Conservation (phyloP, 2,888 invertebrate species). For the Busseola fusca region DNA sequence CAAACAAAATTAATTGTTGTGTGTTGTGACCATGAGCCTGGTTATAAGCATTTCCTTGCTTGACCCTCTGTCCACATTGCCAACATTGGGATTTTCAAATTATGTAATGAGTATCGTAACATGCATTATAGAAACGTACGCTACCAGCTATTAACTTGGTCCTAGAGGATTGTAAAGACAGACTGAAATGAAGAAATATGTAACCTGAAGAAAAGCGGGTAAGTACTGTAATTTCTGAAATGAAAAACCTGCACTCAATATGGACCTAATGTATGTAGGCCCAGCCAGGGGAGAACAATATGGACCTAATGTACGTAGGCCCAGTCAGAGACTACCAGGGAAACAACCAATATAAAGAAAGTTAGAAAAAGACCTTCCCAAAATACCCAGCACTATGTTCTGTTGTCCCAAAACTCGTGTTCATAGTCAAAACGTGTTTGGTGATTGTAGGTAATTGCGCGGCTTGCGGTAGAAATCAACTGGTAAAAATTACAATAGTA, state of each 20-base stretch:
- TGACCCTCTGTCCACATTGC: conserved; percentile 1
- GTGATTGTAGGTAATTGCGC: no score
- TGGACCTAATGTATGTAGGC: background rate
- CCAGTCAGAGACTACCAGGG: no score
- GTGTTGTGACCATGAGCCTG: background rate
- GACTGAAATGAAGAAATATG: background rate
- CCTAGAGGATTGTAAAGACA: background rate
- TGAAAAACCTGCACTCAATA: background rate
- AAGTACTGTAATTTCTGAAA: background rate
- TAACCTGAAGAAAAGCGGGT: background rate
- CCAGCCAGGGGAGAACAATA: no score
- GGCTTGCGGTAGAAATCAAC: no score
- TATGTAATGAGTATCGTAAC: background rate
- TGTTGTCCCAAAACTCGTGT: no score
- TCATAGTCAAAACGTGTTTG: no score
- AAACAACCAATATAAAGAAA: no score
- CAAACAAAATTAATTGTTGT: background rate
- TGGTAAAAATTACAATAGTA: no score
- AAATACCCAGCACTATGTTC: no score
- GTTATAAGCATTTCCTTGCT: background rate
- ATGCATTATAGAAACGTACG: background rate
- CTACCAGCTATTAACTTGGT: background rate
- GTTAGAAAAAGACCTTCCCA: no score
- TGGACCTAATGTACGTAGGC: no score
- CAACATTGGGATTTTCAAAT: background rate